phyloP scores from a whole-genome alignment of 2,888 invertebrate species.

The Thalpophila matura region DNA sequence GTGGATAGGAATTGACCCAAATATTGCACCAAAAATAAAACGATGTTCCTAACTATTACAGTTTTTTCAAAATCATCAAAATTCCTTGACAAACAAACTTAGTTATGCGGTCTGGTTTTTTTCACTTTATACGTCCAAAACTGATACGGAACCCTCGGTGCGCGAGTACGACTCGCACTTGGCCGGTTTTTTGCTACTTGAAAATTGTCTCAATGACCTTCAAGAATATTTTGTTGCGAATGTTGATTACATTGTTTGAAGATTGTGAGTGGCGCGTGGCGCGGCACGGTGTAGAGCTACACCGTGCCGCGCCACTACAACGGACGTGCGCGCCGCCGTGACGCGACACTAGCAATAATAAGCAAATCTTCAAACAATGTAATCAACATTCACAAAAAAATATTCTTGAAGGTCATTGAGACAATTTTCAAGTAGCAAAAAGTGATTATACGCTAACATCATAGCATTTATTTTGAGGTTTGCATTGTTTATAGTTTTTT shows the following conservation, averaged over 20 bases:
- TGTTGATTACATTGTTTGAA: slow-evolving; percentile 48
- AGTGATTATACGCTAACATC: slow-evolving; percentile 21
- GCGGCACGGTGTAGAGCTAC: slow-evolving; percentile 18
- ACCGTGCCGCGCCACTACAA: background rate
- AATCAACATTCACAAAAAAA: slow-evolving; percentile 43
- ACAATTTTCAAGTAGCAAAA: slow-evolving; percentile 42
- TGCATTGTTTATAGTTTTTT: slow-evolving; percentile 5
- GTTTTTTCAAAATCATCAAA: too few relatives aligned
- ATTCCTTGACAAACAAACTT: too few relatives aligned
- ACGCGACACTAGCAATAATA: slow-evolving; percentile 11
- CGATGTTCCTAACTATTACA: too few relatives aligned
- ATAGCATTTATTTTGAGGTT: slow-evolving; percentile 16
- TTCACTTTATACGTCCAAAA: too few relatives aligned
- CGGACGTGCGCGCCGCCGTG: background rate
- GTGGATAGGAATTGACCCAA: too few relatives aligned
- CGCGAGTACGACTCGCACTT: too few relatives aligned
- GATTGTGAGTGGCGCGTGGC: slow-evolving; percentile 10
- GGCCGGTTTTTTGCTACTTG: slow-evolving; percentile 34
- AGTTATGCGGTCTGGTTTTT: too few relatives aligned
- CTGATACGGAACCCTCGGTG: too few relatives aligned
- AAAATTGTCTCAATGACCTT: slow-evolving; percentile 47
- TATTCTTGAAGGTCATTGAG: slow-evolving; percentile 44
- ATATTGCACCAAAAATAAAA: too few relatives aligned
- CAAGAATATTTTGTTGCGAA: slow-evolving; percentile 34
- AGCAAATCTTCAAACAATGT: slow-evolving; percentile 38